Base-by-base conservation (phyloP, 2,888 invertebrate genomes). In the Poecilobothrus nobilitatus region DNA sequence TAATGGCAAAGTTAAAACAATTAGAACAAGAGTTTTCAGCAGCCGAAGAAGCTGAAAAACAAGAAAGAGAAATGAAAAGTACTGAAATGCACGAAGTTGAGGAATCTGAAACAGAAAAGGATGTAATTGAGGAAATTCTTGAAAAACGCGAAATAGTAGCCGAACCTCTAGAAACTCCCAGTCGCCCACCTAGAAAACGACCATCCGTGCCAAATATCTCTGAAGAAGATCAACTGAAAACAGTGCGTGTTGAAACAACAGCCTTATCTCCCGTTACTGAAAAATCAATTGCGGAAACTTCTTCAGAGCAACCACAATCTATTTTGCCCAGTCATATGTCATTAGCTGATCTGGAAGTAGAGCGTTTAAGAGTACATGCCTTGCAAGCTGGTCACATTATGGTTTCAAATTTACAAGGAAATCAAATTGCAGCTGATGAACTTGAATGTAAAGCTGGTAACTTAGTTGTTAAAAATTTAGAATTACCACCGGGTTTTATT, bases 361-460 rank as follows among this genome's bases (percentile, higher is more conserved):
- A 92, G 69, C 85, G 89, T 67, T 78, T 94, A 22, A 90, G 88
- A 72, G 92, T 93, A 0, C 88, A 89, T 69, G 91, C 91, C 75
- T 81, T 93, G 63, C 88, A 91, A 78, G 92, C 93, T 0, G 88
- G 88, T 68, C 91, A 90, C 78, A 90, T 93, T 71, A 84, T 89
- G 67, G 92, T 92, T 0, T 91, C 92, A 0, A 91, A 92, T 78
- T 87, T 93, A 71, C 92, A 92, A 76, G 90, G 91, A 8, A 85
- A 87, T 74, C 87, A 88, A 53, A 84, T 93, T 72, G 88, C 87
- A 72, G 87, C 91, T 0, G 85, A 88, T 67, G 91, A 92, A 76
- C 82, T 92, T 71, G 87, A 87, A 74, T 89, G 90, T 8, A 88
- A 87, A 76, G 86, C 87, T 0, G 89, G 89, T 0, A 87, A 88